These are phyloP conservation scores for Andricus curvator DNA, from an alignment of 2,888 invertebrate genomes.

Conservation along the genomic window DNA sequence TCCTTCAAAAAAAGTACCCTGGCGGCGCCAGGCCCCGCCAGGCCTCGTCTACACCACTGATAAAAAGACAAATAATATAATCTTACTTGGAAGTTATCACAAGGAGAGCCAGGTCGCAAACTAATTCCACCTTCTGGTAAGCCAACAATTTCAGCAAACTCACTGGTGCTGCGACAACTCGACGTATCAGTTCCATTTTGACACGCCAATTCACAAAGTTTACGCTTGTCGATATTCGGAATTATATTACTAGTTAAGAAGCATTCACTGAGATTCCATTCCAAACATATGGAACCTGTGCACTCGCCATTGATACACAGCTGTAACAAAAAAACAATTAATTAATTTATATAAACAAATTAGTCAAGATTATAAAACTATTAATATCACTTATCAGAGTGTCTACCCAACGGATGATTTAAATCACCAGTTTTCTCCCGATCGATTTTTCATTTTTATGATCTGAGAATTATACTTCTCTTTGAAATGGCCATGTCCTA, in stretches of 20 bases:
- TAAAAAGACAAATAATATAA: not conserved
- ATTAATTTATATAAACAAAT: not conserved
- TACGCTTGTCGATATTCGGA: conserved; percentile 88
- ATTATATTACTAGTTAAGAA: conserved; percentile 91
- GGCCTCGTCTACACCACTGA: no score
- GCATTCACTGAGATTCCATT: conserved; percentile 96
- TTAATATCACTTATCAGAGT: no score
- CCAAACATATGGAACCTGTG: conserved; percentile 95
- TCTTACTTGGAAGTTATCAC: conserved; percentile 96
- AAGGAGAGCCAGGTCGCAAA: conserved; percentile 96
- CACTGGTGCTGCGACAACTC: conserved; percentile 92
- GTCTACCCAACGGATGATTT: no score
- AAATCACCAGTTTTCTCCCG: no score
- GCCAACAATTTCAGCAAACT: conserved; percentile 87
- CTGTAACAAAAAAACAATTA: conserved; percentile 75
- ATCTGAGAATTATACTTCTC: no score
- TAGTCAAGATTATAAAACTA: not conserved
- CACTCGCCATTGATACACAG: conserved; percentile 95
- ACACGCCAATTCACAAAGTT: conserved; percentile 98
- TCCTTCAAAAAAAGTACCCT: no score
- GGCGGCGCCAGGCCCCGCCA: no score
- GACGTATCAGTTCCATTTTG: conserved; percentile 88
- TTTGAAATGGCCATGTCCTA: no score
- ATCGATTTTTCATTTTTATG: no score
- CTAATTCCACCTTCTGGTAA: conserved; percentile 91